Base-by-base conservation (phyloP, 1,140 invertebrate genomes). In the Geopemphigus sp. region DNA sequence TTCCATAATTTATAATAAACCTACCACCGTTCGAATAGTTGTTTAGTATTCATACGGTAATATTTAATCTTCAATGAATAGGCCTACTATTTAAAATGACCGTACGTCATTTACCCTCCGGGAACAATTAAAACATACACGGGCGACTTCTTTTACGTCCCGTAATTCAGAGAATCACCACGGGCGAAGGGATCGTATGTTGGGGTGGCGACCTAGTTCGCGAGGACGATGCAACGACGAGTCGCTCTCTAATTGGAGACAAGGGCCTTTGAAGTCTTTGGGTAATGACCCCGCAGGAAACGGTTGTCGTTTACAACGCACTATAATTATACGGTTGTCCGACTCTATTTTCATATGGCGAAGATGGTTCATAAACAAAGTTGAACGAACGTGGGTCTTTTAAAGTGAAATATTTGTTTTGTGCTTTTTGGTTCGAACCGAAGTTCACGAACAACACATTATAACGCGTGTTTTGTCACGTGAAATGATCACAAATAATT, bases 191-290 rank as follows among this genome's bases (percentile, higher is more conserved):
- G 63, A 4, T 24, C 32, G 32, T 39, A 64, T 64, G 6, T 10
- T n/a, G 39, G 54, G 0, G 6, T 6, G n/a, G 32, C 32, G 8
- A 39, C 32, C 32, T 39, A 39, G 32, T 39, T 39, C 32, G 8
- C 32, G 32, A 39, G 32, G 22, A 2, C 5, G 32, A 45, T 68
- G 15, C 22, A n/a, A n/a, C n/a, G 32, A 76, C 15, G 22, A 76
- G 8, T 59, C 22, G 1, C 73, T 47, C 32, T 59, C 53, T 76
- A 76, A 76, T 76, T 76, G 32, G 56, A 56, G 5, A 57, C 73
- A 19, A 17, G 54, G 15, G 56, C 32, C 73, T 76, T 76, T 76
- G 73, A 76, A 39, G 73, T 76, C 14, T 59, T 76, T 17, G 26
- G 56, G 53, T 24, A 76, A 73, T 5, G 19, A 76, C 14, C 19